A percentile compares a stretch with the other conserved stretches of the same genome.
Evolutionary conservation across 2,113 vertebrate species (phyloP).

Genomic region (Danionella cerebrum): DNA sequence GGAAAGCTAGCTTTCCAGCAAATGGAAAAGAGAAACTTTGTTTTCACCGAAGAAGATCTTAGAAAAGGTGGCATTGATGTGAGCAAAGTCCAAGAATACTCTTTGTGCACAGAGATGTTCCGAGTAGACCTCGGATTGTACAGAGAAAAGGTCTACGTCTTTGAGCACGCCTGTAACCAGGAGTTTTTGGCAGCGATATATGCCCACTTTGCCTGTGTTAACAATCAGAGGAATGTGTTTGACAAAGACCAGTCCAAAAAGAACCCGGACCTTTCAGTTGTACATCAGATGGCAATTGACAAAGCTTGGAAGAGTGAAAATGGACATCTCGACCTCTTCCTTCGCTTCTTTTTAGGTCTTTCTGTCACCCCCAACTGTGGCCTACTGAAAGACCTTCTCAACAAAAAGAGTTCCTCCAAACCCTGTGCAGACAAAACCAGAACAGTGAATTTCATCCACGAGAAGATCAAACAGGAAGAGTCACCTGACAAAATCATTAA

Average conservation of each 20-base stretch:
- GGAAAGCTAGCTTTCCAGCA: constrained; percentile 23
- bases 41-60: constrained; percentile 25
- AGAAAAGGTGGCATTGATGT: background rate
- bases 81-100: background rate
- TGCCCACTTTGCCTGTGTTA: constrained; percentile 16
- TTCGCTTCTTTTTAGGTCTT: background rate
- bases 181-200: constrained; percentile 31
- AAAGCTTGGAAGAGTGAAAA: background rate
- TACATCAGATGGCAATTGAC: background rate
- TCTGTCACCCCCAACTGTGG: background rate
- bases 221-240: background rate
- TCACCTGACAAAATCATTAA: background rate
- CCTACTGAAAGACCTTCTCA: background rate
- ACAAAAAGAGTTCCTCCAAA: background rate
- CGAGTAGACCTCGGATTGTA: constrained; percentile 4
- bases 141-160: constrained; percentile 15
- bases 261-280: background rate
- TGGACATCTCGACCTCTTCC: background rate
- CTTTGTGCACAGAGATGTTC: constrained; percentile 12
- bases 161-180: constrained; percentile 32
- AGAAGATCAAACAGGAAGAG: background rate
- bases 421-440: background rate
- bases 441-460: background rate
- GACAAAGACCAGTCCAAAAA: rapidly evolving
- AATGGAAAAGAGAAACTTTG: background rate